Evolutionary conservation across 2,888 invertebrate species (phyloP).

Genomic region (Allolobophora icterica): DNA sequence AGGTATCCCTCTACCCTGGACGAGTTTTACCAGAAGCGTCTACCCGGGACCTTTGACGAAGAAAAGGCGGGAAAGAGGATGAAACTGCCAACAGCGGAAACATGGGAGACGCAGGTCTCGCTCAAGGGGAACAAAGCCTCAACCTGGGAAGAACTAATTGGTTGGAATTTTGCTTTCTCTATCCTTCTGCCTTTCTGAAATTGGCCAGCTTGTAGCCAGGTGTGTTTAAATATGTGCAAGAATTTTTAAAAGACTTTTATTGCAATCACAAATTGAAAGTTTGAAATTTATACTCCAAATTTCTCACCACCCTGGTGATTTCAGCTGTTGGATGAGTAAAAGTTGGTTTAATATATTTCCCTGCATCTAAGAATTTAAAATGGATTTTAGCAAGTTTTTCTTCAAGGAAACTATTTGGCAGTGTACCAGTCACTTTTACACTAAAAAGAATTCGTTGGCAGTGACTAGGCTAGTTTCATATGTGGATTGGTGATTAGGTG

Average conservation of each 20-base stretch:
- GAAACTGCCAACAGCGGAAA: slow-evolving; percentile 67
- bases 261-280: too few relatives aligned
- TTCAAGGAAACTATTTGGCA: neutral
- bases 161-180: slow-evolving; percentile 50
- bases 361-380: too few relatives aligned
- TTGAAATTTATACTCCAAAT: too few relatives aligned
- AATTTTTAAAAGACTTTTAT: neutral
- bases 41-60: slow-evolving; percentile 65
- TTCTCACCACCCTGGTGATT: too few relatives aligned
- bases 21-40: slow-evolving; percentile 61
- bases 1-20: slow-evolving; percentile 65
- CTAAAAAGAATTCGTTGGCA: neutral
- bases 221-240: neutral
- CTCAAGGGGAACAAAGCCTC: slow-evolving; percentile 66
- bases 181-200: neutral
- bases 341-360: too few relatives aligned
- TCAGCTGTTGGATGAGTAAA: too few relatives aligned
- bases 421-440: neutral
- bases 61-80: slow-evolving; percentile 65
- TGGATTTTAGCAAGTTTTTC: neutral
- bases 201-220: neutral
- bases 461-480: neutral
- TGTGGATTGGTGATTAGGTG: neutral
- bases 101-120: slow-evolving; percentile 68
- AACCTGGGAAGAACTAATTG: slow-evolving; percentile 66